A percentile compares a stretch with the other conserved stretches of the same genome.
Conservation (phyloP, 2,797 vertebrate genomes). For the Anguilla obscura region DNA sequence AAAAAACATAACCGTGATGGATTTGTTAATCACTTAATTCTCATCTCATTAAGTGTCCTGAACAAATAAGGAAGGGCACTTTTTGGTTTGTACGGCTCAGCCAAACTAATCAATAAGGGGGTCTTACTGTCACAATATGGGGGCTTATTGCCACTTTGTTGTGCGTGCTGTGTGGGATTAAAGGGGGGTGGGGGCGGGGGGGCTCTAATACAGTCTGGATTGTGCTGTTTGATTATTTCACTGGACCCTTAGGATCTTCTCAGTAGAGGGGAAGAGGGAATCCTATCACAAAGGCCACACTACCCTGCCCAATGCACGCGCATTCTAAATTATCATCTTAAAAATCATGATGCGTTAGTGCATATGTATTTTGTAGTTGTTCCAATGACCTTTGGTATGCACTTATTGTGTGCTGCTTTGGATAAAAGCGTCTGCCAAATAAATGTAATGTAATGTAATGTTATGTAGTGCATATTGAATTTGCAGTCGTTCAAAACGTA, state of each 20-base stretch:
- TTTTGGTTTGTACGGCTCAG: slow-evolving; percentile 48
- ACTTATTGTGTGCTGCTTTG: too few species aligned
- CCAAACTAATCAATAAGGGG: slow-evolving; percentile 64
- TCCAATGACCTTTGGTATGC: too few species aligned
- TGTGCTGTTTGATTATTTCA: neutral
- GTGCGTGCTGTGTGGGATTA: slow-evolving; percentile 61
- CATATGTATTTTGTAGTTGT: neutral
- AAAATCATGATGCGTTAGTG: neutral
- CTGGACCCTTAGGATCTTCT: neutral
- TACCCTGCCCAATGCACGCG: neutral
- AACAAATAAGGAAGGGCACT: slow-evolving; percentile 34
- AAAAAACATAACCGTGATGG: slow-evolving; percentile 35
- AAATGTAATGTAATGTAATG: neutral
- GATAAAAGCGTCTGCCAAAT: neutral
- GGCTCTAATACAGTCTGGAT: slow-evolving; percentile 16
- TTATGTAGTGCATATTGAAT: neutral
- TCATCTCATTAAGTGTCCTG: slow-evolving; percentile 62
- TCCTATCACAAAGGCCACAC: neutral
- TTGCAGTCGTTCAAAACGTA: neutral
- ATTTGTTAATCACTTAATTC: slow-evolving; percentile 72
- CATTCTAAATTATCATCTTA: neutral
- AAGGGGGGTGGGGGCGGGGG: slow-evolving; percentile 50
- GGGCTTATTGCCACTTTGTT: slow-evolving; percentile 36
- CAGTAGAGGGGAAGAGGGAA: neutral
- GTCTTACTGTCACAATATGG: slow-evolving; percentile 43